Base-by-base conservation (phyloP, 2,888 invertebrate species). In the Belgica antarctica region DNA sequence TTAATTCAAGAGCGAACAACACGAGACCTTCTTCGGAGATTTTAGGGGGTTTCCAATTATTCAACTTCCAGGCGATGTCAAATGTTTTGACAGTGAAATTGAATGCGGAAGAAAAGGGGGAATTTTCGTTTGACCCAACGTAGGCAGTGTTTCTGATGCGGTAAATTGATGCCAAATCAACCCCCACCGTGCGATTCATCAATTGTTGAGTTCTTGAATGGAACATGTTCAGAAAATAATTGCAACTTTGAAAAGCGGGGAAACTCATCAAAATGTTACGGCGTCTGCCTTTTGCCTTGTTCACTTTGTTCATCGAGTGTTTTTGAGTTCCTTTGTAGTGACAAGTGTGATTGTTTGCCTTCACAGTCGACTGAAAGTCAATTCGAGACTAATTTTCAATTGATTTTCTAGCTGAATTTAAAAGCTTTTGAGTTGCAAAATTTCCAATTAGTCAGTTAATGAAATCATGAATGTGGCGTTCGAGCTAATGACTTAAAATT, bases 91-190 rank as follows among this genome's bases (percentile, higher is more conserved):
- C 52, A 52, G 52, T 17, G 52, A 52, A 52, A 52, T 52, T 22
- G n/a, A 52, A 52, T 52, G 22, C 52, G 22, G 22, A 2, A 17
- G 5, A 41, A 52, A 52, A 52, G 52, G 52, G 52, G 52, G 12
- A 52, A 52, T 4, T 17, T 57, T n/a, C n/a, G n/a, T n/a, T 7
- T 22, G 36, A 24, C 52, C 46, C 2, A 25, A 27, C 62, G 12
- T 15, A 7, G n/a, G 52, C 15, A 36, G 2, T 70, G 70, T 22
- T 70, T 66, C 24, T 66, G 70, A 57, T 41, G 70, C 59, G 61
- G 24, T 47, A 70, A 70, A 70, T 52, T 52, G 5, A 52, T 19
- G 5, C 52, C 17, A n/a, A 41, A 12, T 17, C 22, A 12, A 22
- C 52, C 34, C 57, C 69, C 69, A 25, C 61, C 59, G 25, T 12